Conservation (phyloP, 53 echinoderm and acorn worm species). For the Actinopyga echinites region DNA sequence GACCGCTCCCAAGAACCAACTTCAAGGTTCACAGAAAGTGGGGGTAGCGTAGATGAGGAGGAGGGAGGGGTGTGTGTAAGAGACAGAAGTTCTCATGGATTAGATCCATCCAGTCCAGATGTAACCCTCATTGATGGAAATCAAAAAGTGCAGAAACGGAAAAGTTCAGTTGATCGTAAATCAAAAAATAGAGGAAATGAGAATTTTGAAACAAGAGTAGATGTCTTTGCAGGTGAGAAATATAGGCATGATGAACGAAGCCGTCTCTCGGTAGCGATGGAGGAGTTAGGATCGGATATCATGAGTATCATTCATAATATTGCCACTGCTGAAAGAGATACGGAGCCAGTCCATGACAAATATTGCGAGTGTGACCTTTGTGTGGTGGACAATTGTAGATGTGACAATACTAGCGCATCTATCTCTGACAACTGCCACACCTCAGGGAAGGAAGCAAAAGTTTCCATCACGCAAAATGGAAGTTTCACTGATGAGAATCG, state of each 20-base stretch:
- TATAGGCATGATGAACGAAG: not conserved
- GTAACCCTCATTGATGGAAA: no score
- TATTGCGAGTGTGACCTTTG: conserved; percentile 12
- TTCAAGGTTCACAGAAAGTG: no score
- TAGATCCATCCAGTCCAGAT: no score
- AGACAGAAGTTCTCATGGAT: not conserved
- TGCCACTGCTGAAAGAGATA: not conserved
- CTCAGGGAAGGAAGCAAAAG: not conserved
- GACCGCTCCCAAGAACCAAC: no score
- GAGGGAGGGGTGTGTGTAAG: not conserved
- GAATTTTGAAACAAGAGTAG: conserved; percentile 6
- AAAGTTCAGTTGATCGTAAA: no score
- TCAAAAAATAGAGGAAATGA: not conserved
- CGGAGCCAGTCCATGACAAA: conserved; percentile 24
- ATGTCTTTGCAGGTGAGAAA: conserved; percentile 13
- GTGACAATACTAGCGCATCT: not conserved
- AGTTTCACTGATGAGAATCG: not conserved
- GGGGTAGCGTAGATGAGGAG: not conserved
- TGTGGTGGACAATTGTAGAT: not conserved
- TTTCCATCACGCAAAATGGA: no score
- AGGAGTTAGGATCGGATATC: conserved; percentile 9
- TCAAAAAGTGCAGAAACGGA: no score
- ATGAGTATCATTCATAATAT: conserved; percentile 14
- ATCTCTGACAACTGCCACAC: not conserved
- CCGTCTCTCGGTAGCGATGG: conserved; percentile 30